A percentile compares a stretch with the other conserved stretches of the same genome.
phyloP scores from a whole-genome alignment of 1,140 invertebrate species.

The Heterodera carotae region DNA sequence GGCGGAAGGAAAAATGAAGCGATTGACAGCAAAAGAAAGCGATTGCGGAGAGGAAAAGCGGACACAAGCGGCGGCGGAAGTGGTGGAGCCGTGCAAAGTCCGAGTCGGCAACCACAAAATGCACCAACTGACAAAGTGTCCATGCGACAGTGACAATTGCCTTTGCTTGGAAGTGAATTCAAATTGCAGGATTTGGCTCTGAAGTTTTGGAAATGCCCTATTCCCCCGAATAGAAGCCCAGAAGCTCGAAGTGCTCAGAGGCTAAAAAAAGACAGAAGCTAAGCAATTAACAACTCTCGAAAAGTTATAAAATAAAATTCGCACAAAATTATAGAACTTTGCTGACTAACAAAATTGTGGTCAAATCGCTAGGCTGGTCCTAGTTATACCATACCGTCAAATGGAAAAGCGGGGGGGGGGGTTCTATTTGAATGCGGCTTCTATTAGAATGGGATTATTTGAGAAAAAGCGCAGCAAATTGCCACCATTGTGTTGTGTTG shows the following conservation, averaged over 20 bases:
- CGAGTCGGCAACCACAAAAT: neutral
- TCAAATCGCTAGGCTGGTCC: too few species aligned
- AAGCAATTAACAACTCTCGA: too few species aligned
- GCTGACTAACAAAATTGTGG: too few species aligned
- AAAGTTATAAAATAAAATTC: too few species aligned
- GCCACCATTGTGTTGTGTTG: constrained; percentile 44
- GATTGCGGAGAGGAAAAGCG: neutral
- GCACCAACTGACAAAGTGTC: neutral
- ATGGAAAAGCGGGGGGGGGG: too few species aligned
- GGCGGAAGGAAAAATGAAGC: neutral
- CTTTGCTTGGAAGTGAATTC: neutral
- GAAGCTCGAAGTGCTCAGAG: too few species aligned
- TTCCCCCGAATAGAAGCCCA: constrained; percentile 48
- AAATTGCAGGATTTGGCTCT: constrained; percentile 7
- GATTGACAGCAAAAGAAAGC: neutral
- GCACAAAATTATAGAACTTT: too few species aligned
- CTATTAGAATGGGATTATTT: too few species aligned
- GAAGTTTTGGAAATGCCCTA: constrained; percentile 37
- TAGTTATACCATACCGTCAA: too few species aligned
- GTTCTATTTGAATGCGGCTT: too few species aligned
- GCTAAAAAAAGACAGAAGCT: too few species aligned
- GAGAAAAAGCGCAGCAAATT: too few species aligned
- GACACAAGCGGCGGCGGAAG: constrained; percentile 12
- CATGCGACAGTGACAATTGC: neutral
- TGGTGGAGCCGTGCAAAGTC: constrained; percentile 24